Evolutionary conservation across 1,140 invertebrate species (phyloP).

Genomic region (Diprion similis): DNA sequence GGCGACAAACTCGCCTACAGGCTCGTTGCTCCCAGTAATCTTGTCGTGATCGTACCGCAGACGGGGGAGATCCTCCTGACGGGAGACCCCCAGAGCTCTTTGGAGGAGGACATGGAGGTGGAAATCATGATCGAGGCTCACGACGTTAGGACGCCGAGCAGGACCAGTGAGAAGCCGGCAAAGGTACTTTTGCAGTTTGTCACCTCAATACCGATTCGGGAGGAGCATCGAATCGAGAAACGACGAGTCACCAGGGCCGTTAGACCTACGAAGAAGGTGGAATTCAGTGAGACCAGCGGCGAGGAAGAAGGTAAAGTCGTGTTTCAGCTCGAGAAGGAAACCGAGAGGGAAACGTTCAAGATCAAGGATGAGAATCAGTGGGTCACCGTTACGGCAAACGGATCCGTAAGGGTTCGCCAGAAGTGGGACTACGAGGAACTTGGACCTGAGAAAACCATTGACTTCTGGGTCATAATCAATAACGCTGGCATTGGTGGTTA

Average conservation of each 20-base stretch:
- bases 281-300: constrained; percentile 91
- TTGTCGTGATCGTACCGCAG: constrained; percentile 88
- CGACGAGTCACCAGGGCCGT: constrained; percentile 86
- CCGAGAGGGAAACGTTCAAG: constrained; percentile 90
- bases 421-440: constrained; percentile 97
- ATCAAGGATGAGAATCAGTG: constrained; percentile 92
- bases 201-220: constrained; percentile 59
- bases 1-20: constrained; percentile 87
- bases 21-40: constrained; percentile 76
- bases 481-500: constrained; percentile 84
- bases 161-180: constrained; percentile 72
- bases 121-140: constrained; percentile 81
- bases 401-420: constrained; percentile 91
- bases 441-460: constrained; percentile 94
- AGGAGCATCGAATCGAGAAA: constrained; percentile 75
- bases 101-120: constrained; percentile 69
- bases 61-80: constrained; percentile 87
- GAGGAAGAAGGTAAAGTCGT: constrained; percentile 86
- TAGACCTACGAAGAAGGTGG: constrained; percentile 88
- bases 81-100: constrained; percentile 67
- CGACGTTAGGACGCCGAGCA: constrained; percentile 76
- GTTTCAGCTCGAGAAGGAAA: constrained; percentile 90
- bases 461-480: constrained; percentile 95
- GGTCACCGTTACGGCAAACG: constrained; percentile 91
- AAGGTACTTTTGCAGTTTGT: constrained; percentile 79